Evolutionary conservation across 2,888 invertebrate species (phyloP).

Genomic region (Eilema caniola): DNA sequence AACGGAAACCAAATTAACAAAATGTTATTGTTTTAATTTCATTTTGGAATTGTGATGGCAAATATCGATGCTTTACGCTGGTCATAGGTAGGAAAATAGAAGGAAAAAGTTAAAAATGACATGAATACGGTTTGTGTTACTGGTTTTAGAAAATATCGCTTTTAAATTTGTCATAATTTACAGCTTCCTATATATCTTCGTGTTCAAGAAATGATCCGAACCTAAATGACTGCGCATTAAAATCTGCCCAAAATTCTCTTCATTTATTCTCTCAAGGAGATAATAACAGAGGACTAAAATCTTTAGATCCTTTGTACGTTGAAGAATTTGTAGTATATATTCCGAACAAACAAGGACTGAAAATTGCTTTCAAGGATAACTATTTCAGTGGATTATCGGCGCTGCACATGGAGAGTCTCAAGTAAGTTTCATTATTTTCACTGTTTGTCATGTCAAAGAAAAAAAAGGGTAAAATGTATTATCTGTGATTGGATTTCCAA

Average conservation of each 20-base stretch:
- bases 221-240: conserved; percentile 69
- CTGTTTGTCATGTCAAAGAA: not conserved
- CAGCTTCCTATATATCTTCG: conserved; percentile 66
- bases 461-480: too few relatives aligned
- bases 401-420: conserved; percentile 63
- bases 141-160: not conserved
- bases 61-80: too few relatives aligned
- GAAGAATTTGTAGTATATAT: conserved; percentile 68
- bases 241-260: conserved; percentile 67
- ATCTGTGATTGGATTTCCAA: too few relatives aligned
- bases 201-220: conserved; percentile 75
- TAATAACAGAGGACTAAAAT: conserved; percentile 56
- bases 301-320: conserved; percentile 70
- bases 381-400: conserved; percentile 68
- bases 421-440: conserved; percentile 54
- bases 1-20: too few relatives aligned
- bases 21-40: too few relatives aligned
- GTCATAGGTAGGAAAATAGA: too few relatives aligned
- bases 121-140: not conserved
- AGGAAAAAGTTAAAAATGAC: too few relatives aligned
- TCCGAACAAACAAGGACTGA: conserved; percentile 71
- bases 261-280: conserved; percentile 68
- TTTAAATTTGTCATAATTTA: conserved; percentile 24
- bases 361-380: conserved; percentile 69
- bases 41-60: too few relatives aligned